phyloP scores from a whole-genome alignment of 2,797 vertebrate genomes.

The Hydrocynus forskahlii region DNA sequence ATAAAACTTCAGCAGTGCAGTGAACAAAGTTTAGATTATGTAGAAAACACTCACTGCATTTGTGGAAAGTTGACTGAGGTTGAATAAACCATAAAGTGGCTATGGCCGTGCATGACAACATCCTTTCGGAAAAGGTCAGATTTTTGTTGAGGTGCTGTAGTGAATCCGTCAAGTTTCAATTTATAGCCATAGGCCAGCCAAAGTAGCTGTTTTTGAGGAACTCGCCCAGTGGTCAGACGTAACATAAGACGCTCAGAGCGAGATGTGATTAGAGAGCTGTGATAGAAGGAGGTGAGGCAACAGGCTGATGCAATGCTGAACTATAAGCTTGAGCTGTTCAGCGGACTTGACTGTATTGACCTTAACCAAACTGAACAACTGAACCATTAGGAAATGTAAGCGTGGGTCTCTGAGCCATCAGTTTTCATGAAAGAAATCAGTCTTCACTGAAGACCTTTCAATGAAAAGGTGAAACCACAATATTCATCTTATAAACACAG shows the following conservation, averaged over 20 bases:
- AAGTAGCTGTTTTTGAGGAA: slow-evolving; percentile 29
- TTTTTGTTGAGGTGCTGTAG: slow-evolving; percentile 12
- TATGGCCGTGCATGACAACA: slow-evolving; percentile 8
- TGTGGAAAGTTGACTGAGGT: slow-evolving; percentile 30
- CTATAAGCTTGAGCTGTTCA: slow-evolving; percentile 10
- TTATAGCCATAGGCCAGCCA: slow-evolving; percentile 6
- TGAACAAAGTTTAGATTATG: not conserved
- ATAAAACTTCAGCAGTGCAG: slow-evolving; percentile 19
- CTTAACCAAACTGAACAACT: slow-evolving; percentile 29
- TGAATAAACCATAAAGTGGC: slow-evolving; percentile 21
- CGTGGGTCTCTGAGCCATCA: not conserved
- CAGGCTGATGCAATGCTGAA: slow-evolving; percentile 12
- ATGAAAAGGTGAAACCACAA: slow-evolving; percentile 6
- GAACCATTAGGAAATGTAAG: slow-evolving; percentile 9
- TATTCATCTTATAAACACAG: slow-evolving; percentile 9
- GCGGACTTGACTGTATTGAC: slow-evolving; percentile 29
- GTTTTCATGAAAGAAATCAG: slow-evolving; percentile 14
- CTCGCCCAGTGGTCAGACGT: slow-evolving; percentile 16
- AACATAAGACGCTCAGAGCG: slow-evolving; percentile 26
- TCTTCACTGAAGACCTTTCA: slow-evolving; percentile 19
- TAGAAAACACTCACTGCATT: slow-evolving; percentile 30
- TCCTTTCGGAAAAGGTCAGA: slow-evolving; percentile 25
- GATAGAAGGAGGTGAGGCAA: slow-evolving; percentile 28
- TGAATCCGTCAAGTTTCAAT: slow-evolving; percentile 1
- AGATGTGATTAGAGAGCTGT: slow-evolving; percentile 19